These are phyloP conservation scores for Clinocottus analis DNA, from an alignment of 2,113 vertebrate genomes.

Conservation along the genomic window DNA sequence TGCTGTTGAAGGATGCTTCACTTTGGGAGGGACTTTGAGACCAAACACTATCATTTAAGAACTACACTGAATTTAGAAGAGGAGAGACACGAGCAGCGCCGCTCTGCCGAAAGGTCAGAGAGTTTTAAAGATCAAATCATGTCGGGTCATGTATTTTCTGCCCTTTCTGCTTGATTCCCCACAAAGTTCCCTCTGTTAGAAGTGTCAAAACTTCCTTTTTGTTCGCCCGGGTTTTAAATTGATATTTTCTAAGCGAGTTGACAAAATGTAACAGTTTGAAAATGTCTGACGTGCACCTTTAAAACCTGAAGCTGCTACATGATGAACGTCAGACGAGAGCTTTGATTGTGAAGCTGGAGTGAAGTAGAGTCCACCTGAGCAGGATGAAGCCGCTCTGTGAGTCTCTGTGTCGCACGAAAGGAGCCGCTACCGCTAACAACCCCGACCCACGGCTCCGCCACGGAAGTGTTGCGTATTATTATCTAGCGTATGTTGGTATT, in stretches of 20 bases:
- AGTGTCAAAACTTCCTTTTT: background rate
- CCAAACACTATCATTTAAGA: background rate
- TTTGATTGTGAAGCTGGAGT: too few species aligned
- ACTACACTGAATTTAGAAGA: background rate
- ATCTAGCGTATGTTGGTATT: background rate
- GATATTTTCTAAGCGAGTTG: background rate
- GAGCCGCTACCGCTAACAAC: too few species aligned
- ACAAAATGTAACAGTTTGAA: background rate
- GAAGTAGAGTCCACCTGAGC: too few species aligned
- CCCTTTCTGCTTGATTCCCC: background rate
- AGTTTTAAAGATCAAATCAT: conserved; percentile 28
- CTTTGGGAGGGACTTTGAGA: background rate
- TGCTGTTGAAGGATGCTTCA: conserved; percentile 18
- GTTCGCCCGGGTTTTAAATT: background rate
- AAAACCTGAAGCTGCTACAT: background rate
- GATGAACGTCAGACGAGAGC: too few species aligned
- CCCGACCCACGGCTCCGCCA: too few species aligned
- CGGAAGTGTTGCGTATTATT: too few species aligned
- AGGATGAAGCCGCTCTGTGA: too few species aligned
- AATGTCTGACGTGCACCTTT: background rate
- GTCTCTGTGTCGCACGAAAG: too few species aligned
- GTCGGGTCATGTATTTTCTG: conserved; percentile 2
- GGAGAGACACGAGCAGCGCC: background rate
- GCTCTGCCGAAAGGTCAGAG: background rate
- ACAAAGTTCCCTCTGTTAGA: background rate